Percentiles rank a stretch among this genome's conserved stretches.
phyloP scores from a whole-genome alignment of 1,140 invertebrate species.

The Trachymyrmex cornetzi region DNA sequence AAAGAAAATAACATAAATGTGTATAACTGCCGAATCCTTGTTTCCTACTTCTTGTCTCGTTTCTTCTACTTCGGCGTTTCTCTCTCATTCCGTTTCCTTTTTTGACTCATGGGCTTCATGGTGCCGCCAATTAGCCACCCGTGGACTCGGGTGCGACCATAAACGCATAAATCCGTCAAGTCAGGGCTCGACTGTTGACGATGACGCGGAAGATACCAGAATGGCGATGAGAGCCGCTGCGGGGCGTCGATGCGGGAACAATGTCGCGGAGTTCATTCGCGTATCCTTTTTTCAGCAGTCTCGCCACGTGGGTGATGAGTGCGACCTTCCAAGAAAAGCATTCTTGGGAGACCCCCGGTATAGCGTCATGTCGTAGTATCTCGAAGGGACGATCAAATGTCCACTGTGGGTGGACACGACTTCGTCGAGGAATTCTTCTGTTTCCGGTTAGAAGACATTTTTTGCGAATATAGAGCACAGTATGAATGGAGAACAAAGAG shows the following conservation, averaged over 20 bases:
- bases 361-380: neutral
- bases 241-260: slow-evolving; percentile 70
- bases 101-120: slow-evolving; percentile 53
- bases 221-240: slow-evolving; percentile 72
- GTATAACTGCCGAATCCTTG: neutral
- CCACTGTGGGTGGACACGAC: neutral
- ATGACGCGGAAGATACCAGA: slow-evolving; percentile 46
- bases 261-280: slow-evolving; percentile 40
- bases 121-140: slow-evolving; percentile 76
- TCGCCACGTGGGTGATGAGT: neutral
- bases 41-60: neutral
- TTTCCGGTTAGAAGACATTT: neutral
- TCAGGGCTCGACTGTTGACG: neutral
- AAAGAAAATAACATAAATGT: neutral
- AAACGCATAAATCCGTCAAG: slow-evolving; percentile 76
- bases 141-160: slow-evolving; percentile 63
- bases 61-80: neutral
- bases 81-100: neutral
- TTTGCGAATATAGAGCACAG: neutral
- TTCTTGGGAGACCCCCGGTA: neutral
- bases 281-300: slow-evolving; percentile 14
- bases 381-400: slow-evolving; percentile 29
- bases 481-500: neutral
- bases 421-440: slow-evolving; percentile 35
- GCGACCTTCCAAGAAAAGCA: slow-evolving; percentile 14